phyloP scores from a whole-genome alignment of 1,140 invertebrate genomes.

The Nylanderia fulva region DNA sequence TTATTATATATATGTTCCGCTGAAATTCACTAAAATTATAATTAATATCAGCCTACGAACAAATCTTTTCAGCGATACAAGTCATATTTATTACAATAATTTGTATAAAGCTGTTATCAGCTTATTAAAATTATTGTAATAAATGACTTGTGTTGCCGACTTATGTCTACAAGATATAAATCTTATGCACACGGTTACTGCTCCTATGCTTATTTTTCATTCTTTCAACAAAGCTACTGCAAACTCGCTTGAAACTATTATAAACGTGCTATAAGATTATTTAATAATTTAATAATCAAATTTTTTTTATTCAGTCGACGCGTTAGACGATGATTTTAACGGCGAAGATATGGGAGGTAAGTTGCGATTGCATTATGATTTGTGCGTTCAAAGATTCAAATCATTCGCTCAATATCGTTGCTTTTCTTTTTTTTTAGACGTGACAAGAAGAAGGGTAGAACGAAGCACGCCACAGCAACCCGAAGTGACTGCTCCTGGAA shows the following conservation, averaged over 20 bases:
- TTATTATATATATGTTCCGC: too few relatives aligned
- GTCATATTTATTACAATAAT: background rate
- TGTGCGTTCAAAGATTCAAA: background rate
- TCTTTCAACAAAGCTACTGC: background rate
- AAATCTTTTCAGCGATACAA: too few relatives aligned
- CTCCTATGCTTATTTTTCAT: background rate
- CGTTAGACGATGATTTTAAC: background rate
- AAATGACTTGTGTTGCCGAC: too few relatives aligned
- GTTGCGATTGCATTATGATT: background rate
- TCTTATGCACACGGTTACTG: too few relatives aligned
- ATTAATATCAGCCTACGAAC: too few relatives aligned
- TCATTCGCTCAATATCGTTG: background rate
- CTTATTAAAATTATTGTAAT: too few relatives aligned
- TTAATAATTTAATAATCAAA: background rate
- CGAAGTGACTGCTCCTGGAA: background rate
- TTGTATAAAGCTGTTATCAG: background rate
- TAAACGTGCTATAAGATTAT: background rate
- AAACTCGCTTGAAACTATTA: background rate
- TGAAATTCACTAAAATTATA: too few relatives aligned
- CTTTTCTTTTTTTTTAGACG: constrained; percentile 6
- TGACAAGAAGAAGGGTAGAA: background rate
- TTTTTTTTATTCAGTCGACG: constrained; percentile 30
- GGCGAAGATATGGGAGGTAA: background rate
- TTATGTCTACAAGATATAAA: too few relatives aligned
- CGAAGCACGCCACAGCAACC: background rate